Evolutionary conservation across 2,888 invertebrate genomes (phyloP), one percentile per base, ranked within the genome.

Genomic region (Lasioglossum calceatum): DNA sequence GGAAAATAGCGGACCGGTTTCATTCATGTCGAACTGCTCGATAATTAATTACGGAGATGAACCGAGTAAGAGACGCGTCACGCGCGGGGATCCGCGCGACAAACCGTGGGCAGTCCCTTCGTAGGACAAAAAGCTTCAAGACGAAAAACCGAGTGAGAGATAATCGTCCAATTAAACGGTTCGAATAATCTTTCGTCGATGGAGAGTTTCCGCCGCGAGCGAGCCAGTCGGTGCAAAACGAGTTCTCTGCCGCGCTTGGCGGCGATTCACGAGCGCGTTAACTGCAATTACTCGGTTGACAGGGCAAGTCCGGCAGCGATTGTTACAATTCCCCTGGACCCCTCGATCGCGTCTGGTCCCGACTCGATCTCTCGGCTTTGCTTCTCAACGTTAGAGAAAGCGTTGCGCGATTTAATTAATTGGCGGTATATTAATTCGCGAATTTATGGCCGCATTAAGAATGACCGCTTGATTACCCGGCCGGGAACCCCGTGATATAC

Each of bases 391-490:
- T 76, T 75, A 80, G 87, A 82, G 87, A 82, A 82, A 87, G 81
- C 85, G 75, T 79, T 67, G 74, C 80, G 83, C 42, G 86, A 85
- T 87, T 87, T 91, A 89, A 91, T 91, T 91, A 91, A 91, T 91
- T 84, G 89, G 86, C 64, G 85, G 86, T 89, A 85, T 90, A 91
- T 91, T 91, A 91, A 91, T 90, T 91, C 89, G 82, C 89, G 85
- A 89, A 91, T 91, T 91, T 91, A 91, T 85, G 86, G 79, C 77
- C 87, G 90, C 88, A 79, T 89, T 88, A 90, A 90, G 91, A 91
- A 88, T 88, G 91, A 89, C 87, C 89, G 89, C 90, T 91, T 90
- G 91, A 91, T 91, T 90, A 91, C 91, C 71, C 81, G 83, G 81
- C 80, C 86, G 19, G n/a, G 36, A 36, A 50, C 79, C 58, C 76